Evolutionary conservation across 2,888 invertebrate genomes (phyloP), one percentile per base, ranked within the genome.

Genomic region (Stenchaetothrips biformis): DNA sequence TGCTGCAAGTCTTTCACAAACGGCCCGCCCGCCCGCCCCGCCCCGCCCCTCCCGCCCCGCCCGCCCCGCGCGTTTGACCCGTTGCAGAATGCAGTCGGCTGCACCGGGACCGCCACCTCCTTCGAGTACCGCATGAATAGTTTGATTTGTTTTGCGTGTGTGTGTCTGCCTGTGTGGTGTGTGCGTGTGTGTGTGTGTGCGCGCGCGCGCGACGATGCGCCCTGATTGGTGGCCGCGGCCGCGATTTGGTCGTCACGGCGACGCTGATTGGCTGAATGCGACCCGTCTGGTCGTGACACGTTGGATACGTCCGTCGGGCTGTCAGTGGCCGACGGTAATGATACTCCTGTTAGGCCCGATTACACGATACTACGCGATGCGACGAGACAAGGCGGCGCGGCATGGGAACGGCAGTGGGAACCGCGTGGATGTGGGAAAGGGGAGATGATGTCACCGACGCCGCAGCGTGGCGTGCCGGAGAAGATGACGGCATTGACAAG

Each of bases 281-380:
- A 18, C 18, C 53, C 11, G 53, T 13, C 37, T 37, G 37, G 53
- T 53, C 53, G 16, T 13, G 13, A 53, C 18, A 4, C 11, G 53
- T 1, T 13, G 4, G 53, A n/a, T n/a, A n/a, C n/a, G n/a, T n/a
- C n/a, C n/a, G 16, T 0, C 53, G 53, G 53, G 4, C 53, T 11
- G 53, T 53, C 53, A 7, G 53, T 53, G 37, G 37, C 53, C 53
- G 53, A 18, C 53, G 16, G 53, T 53, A 53, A 53, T 18, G 53
- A 53, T 53, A 53, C 53, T 53, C 53, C 53, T 53, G 53, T 53
- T 53, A 53, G 53, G 53, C 53, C 53, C 53, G 53, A 53, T 53
- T 53, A 53, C 53, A 53, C 53, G 53, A 53, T 13, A 53, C 53
- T 9, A 53, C 53, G 18, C 53, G 53, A 18, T 53, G 16, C 11